Base-by-base conservation (phyloP, 2,797 vertebrate genomes). In the Yasuhikotakia modesta region DNA sequence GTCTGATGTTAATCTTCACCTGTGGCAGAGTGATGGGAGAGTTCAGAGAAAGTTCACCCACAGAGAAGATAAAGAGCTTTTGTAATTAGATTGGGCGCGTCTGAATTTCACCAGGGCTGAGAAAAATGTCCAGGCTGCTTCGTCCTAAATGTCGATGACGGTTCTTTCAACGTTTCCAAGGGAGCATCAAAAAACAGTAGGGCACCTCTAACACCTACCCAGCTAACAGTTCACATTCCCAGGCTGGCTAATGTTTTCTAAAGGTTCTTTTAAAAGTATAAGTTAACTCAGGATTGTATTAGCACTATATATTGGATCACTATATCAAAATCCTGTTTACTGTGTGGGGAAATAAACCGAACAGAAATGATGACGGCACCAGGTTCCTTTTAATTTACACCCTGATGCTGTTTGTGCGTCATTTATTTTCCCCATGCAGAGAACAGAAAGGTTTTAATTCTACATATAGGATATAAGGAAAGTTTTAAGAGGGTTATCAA, bases 31-130 rank as follows among this genome's bases (percentile, higher is more conserved):
- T 22, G 70, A 65, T 69, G 35, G 27, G 24, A 8, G 67, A 53
- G 78, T 80, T 83, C 70, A 80, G 57, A 78, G 17, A 76, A 64
- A 69, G 84, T 85, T 85, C 76, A 83, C 7, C 60, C 13, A 2
- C 35, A 70, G 58, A 75, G 19, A 19, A 75, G 79, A 85, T 79
- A 58, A 81, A 85, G 69, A 70, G 19, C 27, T 32, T 10, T 19
- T 39, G 39, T 82, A 76, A 79, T 85, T 79, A 80, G 45, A 61
- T 14, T 12, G 72, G 60, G 60, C 77, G 72, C 24, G 5, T 19
- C 45, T 24, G 21, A 63, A 27, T 63, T 76, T 70, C 35, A 35
- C 24, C 64, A 48, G 50, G 50, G 50, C 58, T 64, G 48, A 24
- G 2, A 55, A 39, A 81, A 75, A 79, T 50, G 58, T 50, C 55